These are phyloP conservation scores for Drosophila pegasa DNA, from an alignment of 2,888 invertebrate genomes.

Conservation along the genomic window DNA sequence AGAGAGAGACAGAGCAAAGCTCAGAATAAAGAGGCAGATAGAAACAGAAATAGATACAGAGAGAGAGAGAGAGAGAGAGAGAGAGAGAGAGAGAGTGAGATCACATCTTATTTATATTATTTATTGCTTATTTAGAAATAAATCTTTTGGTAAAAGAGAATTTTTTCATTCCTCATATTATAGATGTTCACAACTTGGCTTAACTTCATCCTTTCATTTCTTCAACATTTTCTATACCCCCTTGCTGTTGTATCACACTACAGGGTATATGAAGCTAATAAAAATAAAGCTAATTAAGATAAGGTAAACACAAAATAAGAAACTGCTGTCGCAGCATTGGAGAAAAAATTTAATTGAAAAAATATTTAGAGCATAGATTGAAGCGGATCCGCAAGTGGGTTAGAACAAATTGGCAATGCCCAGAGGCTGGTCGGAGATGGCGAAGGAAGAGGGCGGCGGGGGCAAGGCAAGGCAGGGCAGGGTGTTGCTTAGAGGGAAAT, in stretches of 20 bases:
- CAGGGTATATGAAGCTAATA: slow-evolving; percentile 16
- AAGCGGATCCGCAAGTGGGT: slow-evolving; percentile 38
- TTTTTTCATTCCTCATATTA: too few species aligned
- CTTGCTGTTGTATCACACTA: too few species aligned
- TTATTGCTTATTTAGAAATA: too few species aligned
- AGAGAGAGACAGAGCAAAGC: background rate
- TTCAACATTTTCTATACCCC: background rate
- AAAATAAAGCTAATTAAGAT: slow-evolving; percentile 50
- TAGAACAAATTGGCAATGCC: slow-evolving; percentile 53
- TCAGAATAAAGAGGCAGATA: too few species aligned
- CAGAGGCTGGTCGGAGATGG: too few species aligned
- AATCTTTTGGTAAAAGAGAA: too few species aligned
- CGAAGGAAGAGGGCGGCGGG: too few species aligned
- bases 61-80: background rate
- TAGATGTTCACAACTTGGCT: too few species aligned
- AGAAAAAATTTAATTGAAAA: slow-evolving; percentile 49
- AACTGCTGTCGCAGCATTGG: slow-evolving; percentile 36
- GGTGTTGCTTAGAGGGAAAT: background rate
- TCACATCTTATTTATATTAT: too few species aligned
- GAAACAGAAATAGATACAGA: background rate
- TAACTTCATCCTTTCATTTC: background rate
- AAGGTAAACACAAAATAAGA: slow-evolving; percentile 37
- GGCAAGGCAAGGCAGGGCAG: background rate
- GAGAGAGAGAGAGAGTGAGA: background rate
- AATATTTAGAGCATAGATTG: slow-evolving; percentile 52